Evolutionary conservation across 2,888 invertebrate species (phyloP), one percentile per base, ranked within the genome.

Genomic region (Bellardia bayeri): DNA sequence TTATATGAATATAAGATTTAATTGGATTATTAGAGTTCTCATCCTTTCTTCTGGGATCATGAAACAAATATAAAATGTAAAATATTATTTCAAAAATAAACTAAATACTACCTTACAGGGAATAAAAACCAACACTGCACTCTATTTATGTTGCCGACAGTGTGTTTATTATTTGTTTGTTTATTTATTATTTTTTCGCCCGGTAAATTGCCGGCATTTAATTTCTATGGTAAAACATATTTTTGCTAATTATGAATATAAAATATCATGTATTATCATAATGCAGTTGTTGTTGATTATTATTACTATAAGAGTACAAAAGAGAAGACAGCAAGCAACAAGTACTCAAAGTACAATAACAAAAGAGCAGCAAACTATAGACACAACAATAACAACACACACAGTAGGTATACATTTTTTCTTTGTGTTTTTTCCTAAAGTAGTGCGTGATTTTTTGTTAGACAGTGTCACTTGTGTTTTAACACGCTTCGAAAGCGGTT

Each of bases 381-480:
- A 14, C 45, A 30, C 37, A 61, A 6, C 13, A 30, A 58, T 30
- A 56, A 66, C 40, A 30, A 71, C 71, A 80, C 14, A 33, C 9
- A 37, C 79, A 80, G 5, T 45, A 45, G 9, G 13, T 45, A 13
- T 45, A 11, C 2, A 11, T 11, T 45, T 45, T 45, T 45, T 45
- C 9, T 45, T 45, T 45, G 13, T 61, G 30, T 45, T 79, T 79
- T 79, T 69, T 63, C 71, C 49, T 63, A 45, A 74, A 78, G 82
- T 49, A 37, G 79, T 79, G 51, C 63, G 69, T 74, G 82, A 79
- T 49, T 75, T 82, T 75, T 82, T 86, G 23, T 64, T 56, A 63
- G 74, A 30, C 69, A 14, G 37, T 82, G 71, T 80, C 83, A 86
- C 42, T 86, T 78, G 68, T 82, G 64, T 69, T 80, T 83, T 49